phyloP scores from a whole-genome alignment of 2,888 invertebrate genomes.

The Drymonia ruficornis region DNA sequence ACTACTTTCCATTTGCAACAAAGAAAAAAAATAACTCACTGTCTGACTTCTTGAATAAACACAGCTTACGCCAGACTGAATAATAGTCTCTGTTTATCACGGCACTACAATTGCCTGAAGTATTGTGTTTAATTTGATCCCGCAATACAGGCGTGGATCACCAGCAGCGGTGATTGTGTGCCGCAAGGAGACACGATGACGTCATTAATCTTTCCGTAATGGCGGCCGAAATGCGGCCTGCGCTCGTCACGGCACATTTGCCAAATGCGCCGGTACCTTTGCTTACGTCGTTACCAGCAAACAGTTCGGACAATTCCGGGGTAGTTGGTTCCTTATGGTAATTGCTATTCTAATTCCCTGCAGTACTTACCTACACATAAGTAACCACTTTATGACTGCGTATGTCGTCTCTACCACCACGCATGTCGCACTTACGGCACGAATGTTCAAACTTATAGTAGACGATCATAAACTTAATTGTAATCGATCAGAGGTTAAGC shows the following conservation, averaged over 20 bases:
- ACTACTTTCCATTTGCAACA: neutral
- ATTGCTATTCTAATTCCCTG: conserved; percentile 19
- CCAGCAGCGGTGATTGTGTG: conserved; percentile 53
- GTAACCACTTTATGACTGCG: neutral
- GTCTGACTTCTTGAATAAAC: neutral
- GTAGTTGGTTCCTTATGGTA: conserved; percentile 18
- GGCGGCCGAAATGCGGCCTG: conserved; percentile 61
- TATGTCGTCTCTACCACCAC: neutral
- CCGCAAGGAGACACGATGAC: conserved; percentile 66
- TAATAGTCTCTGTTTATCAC: conserved; percentile 8
- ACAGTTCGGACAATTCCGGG: conserved; percentile 22
- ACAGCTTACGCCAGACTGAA: neutral
- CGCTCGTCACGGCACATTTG: conserved; percentile 69
- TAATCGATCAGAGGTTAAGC: no score
- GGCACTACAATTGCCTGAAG: conserved; percentile 11
- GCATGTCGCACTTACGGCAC: no score
- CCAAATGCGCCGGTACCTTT: conserved; percentile 26
- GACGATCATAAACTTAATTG: no score
- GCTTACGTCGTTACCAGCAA: conserved; percentile 36
- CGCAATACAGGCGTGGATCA: conserved; percentile 24
- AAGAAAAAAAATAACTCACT: neutral
- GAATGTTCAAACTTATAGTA: no score
- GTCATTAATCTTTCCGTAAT: conserved; percentile 77
- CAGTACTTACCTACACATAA: conserved; percentile 4
- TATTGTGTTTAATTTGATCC: conserved; percentile 28